These are phyloP conservation scores for Callithrix jacchus DNA, from an alignment of 2,113 vertebrate species.

Conservation along the genomic window DNA sequence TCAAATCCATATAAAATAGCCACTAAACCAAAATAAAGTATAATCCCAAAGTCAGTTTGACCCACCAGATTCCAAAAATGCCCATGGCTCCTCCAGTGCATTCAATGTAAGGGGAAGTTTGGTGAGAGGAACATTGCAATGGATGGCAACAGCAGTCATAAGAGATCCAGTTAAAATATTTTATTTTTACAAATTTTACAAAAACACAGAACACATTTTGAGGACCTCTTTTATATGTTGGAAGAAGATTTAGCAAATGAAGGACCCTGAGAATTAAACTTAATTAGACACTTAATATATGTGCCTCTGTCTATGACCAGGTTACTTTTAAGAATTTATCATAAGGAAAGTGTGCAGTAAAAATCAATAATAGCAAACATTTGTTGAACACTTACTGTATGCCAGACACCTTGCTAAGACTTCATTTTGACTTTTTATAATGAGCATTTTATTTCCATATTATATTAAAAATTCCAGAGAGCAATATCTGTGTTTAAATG, in stretches of 20 bases:
- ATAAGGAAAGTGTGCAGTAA: background rate
- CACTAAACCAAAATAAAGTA: background rate
- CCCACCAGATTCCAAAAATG: background rate
- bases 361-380: background rate
- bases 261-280: background rate
- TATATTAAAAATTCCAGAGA: background rate
- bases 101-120: background rate
- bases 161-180: background rate
- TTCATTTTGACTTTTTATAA: slow-evolving; percentile 30
- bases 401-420: background rate
- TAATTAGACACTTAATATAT: background rate
- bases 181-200: background rate
- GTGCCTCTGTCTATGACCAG: background rate
- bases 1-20: background rate
- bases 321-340: background rate
- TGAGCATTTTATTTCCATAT: background rate
- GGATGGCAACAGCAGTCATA: background rate
- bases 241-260: background rate
- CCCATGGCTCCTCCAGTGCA: background rate
- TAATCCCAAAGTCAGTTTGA: background rate
- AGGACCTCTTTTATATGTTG: background rate
- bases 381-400: background rate
- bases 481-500: background rate
- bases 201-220: background rate
- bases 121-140: background rate